Conservation (phyloP, 1,140 invertebrate genomes). For the Euglossa dilemma region DNA sequence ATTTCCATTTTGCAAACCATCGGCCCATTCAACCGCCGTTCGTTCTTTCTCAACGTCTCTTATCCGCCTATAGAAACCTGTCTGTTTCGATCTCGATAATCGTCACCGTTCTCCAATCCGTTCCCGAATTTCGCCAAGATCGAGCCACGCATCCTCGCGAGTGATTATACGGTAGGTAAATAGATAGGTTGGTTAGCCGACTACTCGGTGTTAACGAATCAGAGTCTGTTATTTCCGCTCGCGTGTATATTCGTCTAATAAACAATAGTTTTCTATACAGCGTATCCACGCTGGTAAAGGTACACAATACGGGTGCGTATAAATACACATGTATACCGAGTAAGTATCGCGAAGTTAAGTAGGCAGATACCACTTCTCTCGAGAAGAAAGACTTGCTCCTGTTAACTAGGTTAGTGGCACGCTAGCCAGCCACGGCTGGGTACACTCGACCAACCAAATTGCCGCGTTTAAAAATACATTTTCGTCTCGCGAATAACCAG, state of each 20-base stretch:
- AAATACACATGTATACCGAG: neutral
- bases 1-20: constrained; percentile 1
- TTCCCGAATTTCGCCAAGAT: too few species aligned
- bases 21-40: too few species aligned
- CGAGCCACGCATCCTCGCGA: too few species aligned
- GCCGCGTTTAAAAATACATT: constrained; percentile 77
- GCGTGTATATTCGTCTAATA: neutral
- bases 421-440: constrained; percentile 75
- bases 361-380: constrained; percentile 66
- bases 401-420: constrained; percentile 82
- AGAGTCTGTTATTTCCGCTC: neutral
- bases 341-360: constrained; percentile 52
- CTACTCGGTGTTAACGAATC: neutral
- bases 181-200: neutral
- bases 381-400: constrained; percentile 80
- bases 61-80: too few species aligned
- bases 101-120: too few species aligned
- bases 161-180: neutral
- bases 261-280: constrained; percentile 16
- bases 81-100: too few species aligned
- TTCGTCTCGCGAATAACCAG: constrained; percentile 49
- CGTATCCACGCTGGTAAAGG: neutral
- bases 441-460: constrained; percentile 78
- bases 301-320: neutral
- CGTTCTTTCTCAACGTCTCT: too few species aligned